Evolutionary conservation across 2,888 invertebrate genomes (phyloP), one percentile per base, ranked within the genome.

Genomic region (Napeogenes inachia): DNA sequence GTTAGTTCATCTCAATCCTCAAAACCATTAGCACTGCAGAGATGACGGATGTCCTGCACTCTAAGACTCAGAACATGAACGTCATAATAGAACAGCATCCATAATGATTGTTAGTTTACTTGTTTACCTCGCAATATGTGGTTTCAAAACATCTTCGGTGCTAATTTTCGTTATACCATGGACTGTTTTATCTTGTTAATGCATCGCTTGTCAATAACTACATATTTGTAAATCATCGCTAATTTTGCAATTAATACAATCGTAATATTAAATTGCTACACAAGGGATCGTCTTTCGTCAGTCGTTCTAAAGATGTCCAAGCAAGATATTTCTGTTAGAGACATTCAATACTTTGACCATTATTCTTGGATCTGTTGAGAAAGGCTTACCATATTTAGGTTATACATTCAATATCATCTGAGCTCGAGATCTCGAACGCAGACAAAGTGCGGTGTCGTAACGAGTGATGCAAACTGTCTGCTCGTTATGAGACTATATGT

Each of bases 1-100:
- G 63, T 65, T 62, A 62, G 57, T 30, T 60, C 56, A 62, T 63
- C 65, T 62, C 45, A 63, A 46, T 50, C 42, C 53, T 45, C 62
- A 21, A 21, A 21, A 21, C 21, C 21, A 58, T 60, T 63, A 60
- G 46, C 61, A 38, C 30, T 30, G 8, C 8, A 30, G 30, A 50
- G 50, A 50, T 50, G 30, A 30, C 6, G 35, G 4, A 35, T n/a
- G n/a, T 47, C 47, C 47, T 47, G 47, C n/a, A 13, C n/a, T 47
- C 47, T 47, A 13, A 13, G 21, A 35, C 35, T 13, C 13, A n/a
- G 47, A 5, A 47, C 13, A 47, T 6, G 13, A 47, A 47, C n/a
- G 47, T 47, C 47, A 21, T 13, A 13, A 47, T 47, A 13, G 21
- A 47, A 8, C 21, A 21, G 21, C 21, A 47, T 4, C 6, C 4